A percentile compares a stretch with the other conserved stretches of the same genome.
Evolutionary conservation across 2,113 vertebrate species (phyloP).

Genomic region (Ranitomeya variabilis): DNA sequence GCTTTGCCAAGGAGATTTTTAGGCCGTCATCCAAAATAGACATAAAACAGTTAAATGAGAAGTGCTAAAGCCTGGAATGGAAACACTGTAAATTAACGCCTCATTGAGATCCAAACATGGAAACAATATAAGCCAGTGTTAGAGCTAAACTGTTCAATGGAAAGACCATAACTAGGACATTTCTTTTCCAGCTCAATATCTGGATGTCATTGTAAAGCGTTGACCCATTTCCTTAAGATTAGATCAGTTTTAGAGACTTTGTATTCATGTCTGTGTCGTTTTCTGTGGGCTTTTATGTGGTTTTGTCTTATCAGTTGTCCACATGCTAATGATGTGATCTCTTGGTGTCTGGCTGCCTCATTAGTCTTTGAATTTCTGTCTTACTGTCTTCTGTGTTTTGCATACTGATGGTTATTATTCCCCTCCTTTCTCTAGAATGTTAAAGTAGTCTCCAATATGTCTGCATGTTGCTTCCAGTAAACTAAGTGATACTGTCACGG

Average conservation of each 20-base stretch:
- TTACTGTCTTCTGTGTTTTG: neutral
- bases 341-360: neutral
- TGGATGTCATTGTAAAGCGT: neutral
- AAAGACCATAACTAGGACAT: neutral
- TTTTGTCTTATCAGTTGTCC: neutral
- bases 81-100: neutral
- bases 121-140: slow-evolving; percentile 13
- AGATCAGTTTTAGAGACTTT: slow-evolving; percentile 5
- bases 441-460: neutral
- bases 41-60: neutral
- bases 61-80: neutral
- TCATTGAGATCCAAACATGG: neutral
- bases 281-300: neutral
- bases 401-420: neutral
- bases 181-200: neutral
- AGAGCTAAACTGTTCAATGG: neutral
- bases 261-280: neutral
- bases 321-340: neutral
- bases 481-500: no score
- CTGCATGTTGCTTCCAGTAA: neutral
- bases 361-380: neutral
- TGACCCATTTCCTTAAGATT: neutral
- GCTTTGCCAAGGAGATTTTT: neutral
- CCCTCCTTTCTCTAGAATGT: neutral
- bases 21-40: neutral